Evolutionary conservation across 2,797 vertebrate genomes (phyloP), one percentile per base, ranked within the genome.

Genomic region (Phoebastria nigripes): DNA sequence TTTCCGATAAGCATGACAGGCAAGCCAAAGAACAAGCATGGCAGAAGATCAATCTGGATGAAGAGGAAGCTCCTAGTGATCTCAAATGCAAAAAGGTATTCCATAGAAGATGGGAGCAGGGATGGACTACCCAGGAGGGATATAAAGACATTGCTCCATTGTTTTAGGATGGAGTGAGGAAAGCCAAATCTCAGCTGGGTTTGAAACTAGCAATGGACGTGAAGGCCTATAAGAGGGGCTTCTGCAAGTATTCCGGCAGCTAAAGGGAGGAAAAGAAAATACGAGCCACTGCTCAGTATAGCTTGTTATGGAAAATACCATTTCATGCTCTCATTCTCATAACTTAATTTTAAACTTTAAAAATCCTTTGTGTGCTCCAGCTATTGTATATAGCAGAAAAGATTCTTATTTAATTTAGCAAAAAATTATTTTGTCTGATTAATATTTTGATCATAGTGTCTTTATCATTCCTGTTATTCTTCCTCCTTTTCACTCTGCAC

Each of bases 371-470:
- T 61, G 44, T 80, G 42, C 18, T 66, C 26, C 52, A 91, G 82
- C 46, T 87, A 62, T 73, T 82, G 59, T 66, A 18, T 44, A 82
- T 42, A 85, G 56, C 12, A 82, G 55, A 85, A 93, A 80, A 93
- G 51, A 87, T 58, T 89, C 49, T 82, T 96, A 51, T 62, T 91
- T 93, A 88, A 95, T 69, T 89, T 91, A 77, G 46, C 8, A 35
- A 93, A 94, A 94, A 85, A 72, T 21, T 65, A 69, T 91, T 94
- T 96, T 90, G 35, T 82, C 63, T 77, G 63, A 85, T 82, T 29
- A 79, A 93, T 80, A 8, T 96, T 91, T 95, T 93, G 71, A 80
- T 80, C 35, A 39, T 14, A 80, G 35, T 31, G 37, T 47, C 82
- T 93, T 94, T 93, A 91, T 72, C 8, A 90, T 87, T 82, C 33